Evolutionary conservation across 2,888 invertebrate species (phyloP), one percentile per base, ranked within the genome.

Genomic region (Sminthurinus aureus): DNA sequence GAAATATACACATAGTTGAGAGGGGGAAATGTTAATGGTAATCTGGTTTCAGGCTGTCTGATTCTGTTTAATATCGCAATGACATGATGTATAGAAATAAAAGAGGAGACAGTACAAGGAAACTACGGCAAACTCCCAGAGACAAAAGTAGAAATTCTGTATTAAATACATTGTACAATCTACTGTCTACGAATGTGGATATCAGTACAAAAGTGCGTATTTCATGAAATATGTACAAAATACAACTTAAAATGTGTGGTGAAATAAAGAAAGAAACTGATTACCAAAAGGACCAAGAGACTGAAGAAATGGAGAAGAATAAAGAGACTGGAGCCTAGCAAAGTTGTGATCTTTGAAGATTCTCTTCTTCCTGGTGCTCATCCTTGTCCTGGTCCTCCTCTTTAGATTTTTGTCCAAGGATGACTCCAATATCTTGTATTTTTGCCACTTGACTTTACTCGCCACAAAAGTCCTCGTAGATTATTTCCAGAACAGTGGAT

Each of bases 361-460:
- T 58, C 58, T 58, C 18, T 58, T 9, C 18, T 52, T 52, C 13
- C 52, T 52, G 13, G n/a, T 52, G 52, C 8, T 52, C 13, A 52
- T 13, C 52, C 52, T 52, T 52, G 8, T 52, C 52, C 8, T 52
- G n/a, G 8, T 52, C 52, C 52, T 11, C 52, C 8, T 52, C 52
- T 52, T 52, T 8, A 52, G 52, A 52, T 9, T 67, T n/a, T 67
- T 18, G 24, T 74, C 58, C 38, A 38, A 66, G 22, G 79, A 26
- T 50, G 50, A 79, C 67, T 79, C 79, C n/a, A 79, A 38, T 79
- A 79, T 79, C 79, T 69, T 79, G 79, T 69, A 79, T 79, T 69
- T 79, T 79, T 79, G 79, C 79, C 79, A 79, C 79, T 79, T 79
- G 79, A 69, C 69, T 79, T 79, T 79, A 22, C 69, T 69, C 79